Evolutionary conservation across 2,888 invertebrate genomes (phyloP), one percentile per base, ranked within the genome.

Genomic region (Seira sanloemensis): DNA sequence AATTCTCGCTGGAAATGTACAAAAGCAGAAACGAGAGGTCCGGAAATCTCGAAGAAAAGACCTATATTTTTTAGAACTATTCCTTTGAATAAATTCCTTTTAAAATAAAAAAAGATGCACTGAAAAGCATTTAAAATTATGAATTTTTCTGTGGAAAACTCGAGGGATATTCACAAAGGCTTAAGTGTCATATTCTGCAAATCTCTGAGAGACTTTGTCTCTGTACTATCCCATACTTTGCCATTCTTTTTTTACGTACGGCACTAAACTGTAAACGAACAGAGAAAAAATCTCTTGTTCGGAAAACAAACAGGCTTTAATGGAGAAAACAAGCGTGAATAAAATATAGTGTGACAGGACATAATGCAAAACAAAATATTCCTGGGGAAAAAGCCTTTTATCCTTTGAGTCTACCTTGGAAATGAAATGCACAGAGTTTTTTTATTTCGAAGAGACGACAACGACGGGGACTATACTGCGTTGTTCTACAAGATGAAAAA

Each of bases 321-420:
- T 25, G 54, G 65, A 37, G 78, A 71, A 62, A 78, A 73, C 21
- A 66, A 54, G 54, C 79, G 74, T 80, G 74, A 80, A 80, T 80
- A 80, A 80, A 74, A 73, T 73, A 58, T 5, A 72, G 50, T 73
- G 67, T 18, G 54, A 78, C 24, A 66, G 72, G 66, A 78, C 65
- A 78, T 23, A 62, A 37, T 26, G 37, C 23, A 58, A 58, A 58
- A 75, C 75, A 75, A 50, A 75, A 75, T 75, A 75, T 67, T 26
- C 26, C 16, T 18, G 1, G 12, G 21, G 25, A 73, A n/a, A 37
- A 37, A 37, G 12, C 37, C 37, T 37, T 37, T 37, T 37, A 37
- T 37, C 37, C 12, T 37, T 4, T 4, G 37, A 7, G 12, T 37
- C 37, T 37, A 37, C 37, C 37, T 37, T 7, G 5, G 5, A 4